Evolutionary conservation across 2,888 invertebrate genomes (phyloP), one percentile per base, ranked within the genome.

Genomic region (Thera obeliscata): DNA sequence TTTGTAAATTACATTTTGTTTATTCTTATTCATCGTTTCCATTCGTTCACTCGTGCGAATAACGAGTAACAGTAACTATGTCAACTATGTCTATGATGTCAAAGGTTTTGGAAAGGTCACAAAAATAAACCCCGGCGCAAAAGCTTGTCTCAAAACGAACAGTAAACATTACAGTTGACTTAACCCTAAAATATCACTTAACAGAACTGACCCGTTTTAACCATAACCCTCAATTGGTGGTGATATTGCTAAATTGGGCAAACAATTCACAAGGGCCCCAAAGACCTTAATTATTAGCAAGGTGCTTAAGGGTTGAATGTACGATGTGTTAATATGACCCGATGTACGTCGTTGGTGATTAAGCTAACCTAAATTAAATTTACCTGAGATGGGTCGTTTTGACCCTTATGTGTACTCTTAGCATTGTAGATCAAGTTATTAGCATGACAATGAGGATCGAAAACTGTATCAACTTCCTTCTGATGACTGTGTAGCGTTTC

Each of bases 231-330:
- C 75, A 75, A 74, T 81, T 83, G 83, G 73, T 82, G 83, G 83
- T 84, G 83, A 84, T 82, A 86, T 86, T 83, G 84, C 82, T 83
- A 86, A 89, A 89, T 90, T 89, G 89, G 85, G 81, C 83, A 78
- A 81, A 85, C 86, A 82, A 81, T 82, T 81, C 82, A 78, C 75
- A 83, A 83, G 79, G 84, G 84, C 76, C 81, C 81, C 81, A 79
- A 86, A 85, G 82, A 89, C 88, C 91, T 88, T 89, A 90, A 91
- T 92, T 91, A 92, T 90, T 91, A 90, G 86, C 88, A 89, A 90
- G 91, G 91, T 91, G 87, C 87, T 91, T 87, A 84, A 84, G 89
- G 90, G 89, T 88, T 87, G 82, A 90, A 91, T 90, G 90, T 91
- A 91, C 89, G 88, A 90, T 81, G 90, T 91, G 92, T 89, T 92